These are phyloP conservation scores for Acanthaster planci DNA, from an alignment of 35 echinoderm and acorn worm genomes.

Conservation along the genomic window DNA sequence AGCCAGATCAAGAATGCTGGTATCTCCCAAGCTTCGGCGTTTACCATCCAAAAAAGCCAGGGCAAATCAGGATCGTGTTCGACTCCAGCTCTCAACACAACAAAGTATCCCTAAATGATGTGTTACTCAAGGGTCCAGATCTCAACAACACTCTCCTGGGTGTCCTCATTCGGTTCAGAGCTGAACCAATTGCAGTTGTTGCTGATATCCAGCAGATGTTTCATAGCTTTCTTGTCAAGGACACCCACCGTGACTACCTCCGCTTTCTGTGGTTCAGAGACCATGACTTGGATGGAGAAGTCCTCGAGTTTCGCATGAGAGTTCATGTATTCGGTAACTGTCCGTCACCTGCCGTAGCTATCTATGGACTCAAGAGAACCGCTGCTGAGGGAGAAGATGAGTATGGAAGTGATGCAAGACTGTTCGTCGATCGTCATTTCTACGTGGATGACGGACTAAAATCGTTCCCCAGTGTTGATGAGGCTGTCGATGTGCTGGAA, in stretches of 20 bases:
- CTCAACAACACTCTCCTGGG: conserved; percentile 56
- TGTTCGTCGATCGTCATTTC: conserved; percentile 61
- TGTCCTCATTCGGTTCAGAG: conserved; percentile 54
- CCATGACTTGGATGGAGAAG: background rate
- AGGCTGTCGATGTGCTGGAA: conserved; percentile 50
- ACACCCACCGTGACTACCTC: background rate
- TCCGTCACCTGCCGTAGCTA: conserved; percentile 25
- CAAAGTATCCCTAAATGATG: conserved; percentile 58
- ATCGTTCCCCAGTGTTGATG: conserved; percentile 11
- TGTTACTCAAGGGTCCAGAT: conserved; percentile 64
- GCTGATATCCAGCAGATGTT: conserved; percentile 51
- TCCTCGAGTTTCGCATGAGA: conserved; percentile 29
- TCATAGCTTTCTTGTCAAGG: conserved; percentile 30
- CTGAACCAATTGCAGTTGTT: conserved; percentile 27
- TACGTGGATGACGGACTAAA: conserved; percentile 84
- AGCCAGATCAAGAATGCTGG: conserved; percentile 25
- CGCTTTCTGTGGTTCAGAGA: conserved; percentile 37
- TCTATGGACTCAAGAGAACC: conserved; percentile 31
- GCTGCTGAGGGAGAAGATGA: conserved; percentile 31
- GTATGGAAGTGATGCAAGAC: conserved; percentile 45
- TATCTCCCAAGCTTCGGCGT: conserved; percentile 80
- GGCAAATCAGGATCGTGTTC: conserved; percentile 66
- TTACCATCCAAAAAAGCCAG: conserved; percentile 62
- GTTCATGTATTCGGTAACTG: conserved; percentile 29
- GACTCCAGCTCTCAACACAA: conserved; percentile 52